Evolutionary conservation across 2,113 vertebrate genomes (phyloP).

Genomic region (Rhinoptilus africanus): DNA sequence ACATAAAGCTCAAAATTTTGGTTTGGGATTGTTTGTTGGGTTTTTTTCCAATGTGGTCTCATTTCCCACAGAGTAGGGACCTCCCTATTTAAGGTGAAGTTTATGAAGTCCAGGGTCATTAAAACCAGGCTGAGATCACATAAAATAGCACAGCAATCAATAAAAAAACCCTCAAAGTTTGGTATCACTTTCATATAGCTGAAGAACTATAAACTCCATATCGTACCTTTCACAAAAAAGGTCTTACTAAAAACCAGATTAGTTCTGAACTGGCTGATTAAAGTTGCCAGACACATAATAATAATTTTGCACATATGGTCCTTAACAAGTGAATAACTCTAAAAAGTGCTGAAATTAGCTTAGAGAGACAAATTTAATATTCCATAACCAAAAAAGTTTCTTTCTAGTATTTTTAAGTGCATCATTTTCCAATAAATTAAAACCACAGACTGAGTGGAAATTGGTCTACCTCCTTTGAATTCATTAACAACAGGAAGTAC

Average conservation of each 20-base stretch:
- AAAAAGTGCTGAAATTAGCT: neutral
- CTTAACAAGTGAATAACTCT: neutral
- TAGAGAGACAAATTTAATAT: neutral
- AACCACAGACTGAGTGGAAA: slow-evolving; percentile 10
- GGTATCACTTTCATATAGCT: neutral
- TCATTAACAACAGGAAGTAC: slow-evolving; percentile 11
- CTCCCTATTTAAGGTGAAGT: neutral
- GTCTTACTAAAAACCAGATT: neutral
- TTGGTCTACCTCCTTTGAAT: neutral
- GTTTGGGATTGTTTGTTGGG: neutral
- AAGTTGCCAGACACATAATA: neutral
- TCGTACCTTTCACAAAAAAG: neutral
- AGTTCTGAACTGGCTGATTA: neutral
- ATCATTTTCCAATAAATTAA: slow-evolving; percentile 15
- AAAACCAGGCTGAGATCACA: neutral
- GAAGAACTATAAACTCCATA: neutral
- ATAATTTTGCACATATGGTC: neutral
- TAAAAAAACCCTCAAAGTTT: neutral
- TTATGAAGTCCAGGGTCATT: neutral
- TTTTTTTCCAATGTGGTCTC: neutral
- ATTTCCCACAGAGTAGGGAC: neutral
- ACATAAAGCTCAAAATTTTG: neutral
- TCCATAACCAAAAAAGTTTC: neutral
- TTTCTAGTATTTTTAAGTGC: neutral
- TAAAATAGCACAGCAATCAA: neutral